Evolutionary conservation across 2,888 invertebrate species (phyloP).

Genomic region (Scelioninae gen. 2): DNA sequence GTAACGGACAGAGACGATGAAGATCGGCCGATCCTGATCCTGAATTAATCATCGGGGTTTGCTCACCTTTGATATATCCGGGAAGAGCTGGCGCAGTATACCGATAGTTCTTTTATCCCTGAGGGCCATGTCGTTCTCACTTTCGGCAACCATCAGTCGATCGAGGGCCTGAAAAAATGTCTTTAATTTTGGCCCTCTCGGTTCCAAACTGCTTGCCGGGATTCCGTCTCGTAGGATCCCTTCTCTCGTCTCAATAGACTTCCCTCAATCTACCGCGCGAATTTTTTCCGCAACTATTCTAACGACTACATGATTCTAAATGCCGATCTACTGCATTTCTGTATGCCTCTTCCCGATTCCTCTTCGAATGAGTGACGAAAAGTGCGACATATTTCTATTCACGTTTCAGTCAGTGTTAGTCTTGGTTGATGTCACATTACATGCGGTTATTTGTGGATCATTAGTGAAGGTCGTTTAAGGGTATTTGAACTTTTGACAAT

Average conservation of each 20-base stretch:
- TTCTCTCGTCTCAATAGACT: slow-evolving; percentile 8
- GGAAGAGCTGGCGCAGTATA: slow-evolving; percentile 84
- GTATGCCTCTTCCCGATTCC: neutral
- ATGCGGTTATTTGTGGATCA: slow-evolving; percentile 30
- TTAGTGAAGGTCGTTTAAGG: neutral
- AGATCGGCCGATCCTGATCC: slow-evolving; percentile 56
- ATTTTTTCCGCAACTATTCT: slow-evolving; percentile 12
- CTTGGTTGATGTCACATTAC: neutral
- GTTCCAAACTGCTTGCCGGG: slow-evolving; percentile 18
- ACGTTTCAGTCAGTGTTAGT: slow-evolving; percentile 4
- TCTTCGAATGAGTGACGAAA: neutral
- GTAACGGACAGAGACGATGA: slow-evolving; percentile 42
- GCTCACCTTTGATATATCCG: slow-evolving; percentile 84
- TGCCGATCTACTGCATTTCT: slow-evolving; percentile 10
- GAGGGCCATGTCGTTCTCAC: slow-evolving; percentile 81
- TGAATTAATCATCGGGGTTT: slow-evolving; percentile 51
- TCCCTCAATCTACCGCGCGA: neutral
- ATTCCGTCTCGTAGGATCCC: slow-evolving; percentile 45
- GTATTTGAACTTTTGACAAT: slow-evolving; percentile 39
- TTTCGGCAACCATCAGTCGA: slow-evolving; percentile 81
- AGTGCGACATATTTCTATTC: neutral
- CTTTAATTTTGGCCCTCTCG: slow-evolving; percentile 61
- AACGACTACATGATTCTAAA: slow-evolving; percentile 23
- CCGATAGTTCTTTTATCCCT: slow-evolving; percentile 88
- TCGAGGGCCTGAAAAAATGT: slow-evolving; percentile 79